Base-by-base conservation (phyloP, 2,888 invertebrate species). In the Gisinianus flammeolus region DNA sequence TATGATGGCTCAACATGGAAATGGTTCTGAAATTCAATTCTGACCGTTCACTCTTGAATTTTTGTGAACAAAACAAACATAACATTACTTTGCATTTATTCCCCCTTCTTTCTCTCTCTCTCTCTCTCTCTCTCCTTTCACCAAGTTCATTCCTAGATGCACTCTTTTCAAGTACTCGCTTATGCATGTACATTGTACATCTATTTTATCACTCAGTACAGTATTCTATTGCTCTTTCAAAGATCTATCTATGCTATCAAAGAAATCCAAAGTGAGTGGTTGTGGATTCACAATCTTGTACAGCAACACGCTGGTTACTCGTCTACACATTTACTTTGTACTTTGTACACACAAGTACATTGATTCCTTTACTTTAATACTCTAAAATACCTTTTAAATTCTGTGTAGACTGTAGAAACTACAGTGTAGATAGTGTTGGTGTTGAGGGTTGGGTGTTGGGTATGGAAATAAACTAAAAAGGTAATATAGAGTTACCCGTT, bases 61-160 rank as follows among this genome's bases (percentile, higher is more conserved):
- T n/a, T n/a, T n/a, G n/a, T n/a, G n/a, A n/a, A n/a, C n/a, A n/a
- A 35, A 70, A 62, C 56, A 78, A 78, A 78, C 66, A 78, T 73
- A 73, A 73, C 77, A 78, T 73, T 78, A 73, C 77, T 62, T 72
- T 78, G 77, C 77, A 72, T 77, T 77, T 76, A 76, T 72, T 72
- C 56, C 71, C 71, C 33, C 33, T 31, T 68, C 12, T 52, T 22
- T 56, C 30, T 26, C 26, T 26, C 31, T 4, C n/a, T n/a, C n/a
- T n/a, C n/a, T n/a, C n/a, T 30, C n/a, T 33, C 26, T 72, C n/a
- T 12, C 12, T 72, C 44, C 67, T 56, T 44, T 75, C 54, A 67
- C 67, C 31, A 33, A 69, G 76, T 56, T 69, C 69, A 69, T 69
- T 44, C 56, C 71, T 56, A 71, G 71, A 71, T 71, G 56, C 71